Conservation (phyloP, 2,113 vertebrate genomes). For the Oenanthe oenanthe region DNA sequence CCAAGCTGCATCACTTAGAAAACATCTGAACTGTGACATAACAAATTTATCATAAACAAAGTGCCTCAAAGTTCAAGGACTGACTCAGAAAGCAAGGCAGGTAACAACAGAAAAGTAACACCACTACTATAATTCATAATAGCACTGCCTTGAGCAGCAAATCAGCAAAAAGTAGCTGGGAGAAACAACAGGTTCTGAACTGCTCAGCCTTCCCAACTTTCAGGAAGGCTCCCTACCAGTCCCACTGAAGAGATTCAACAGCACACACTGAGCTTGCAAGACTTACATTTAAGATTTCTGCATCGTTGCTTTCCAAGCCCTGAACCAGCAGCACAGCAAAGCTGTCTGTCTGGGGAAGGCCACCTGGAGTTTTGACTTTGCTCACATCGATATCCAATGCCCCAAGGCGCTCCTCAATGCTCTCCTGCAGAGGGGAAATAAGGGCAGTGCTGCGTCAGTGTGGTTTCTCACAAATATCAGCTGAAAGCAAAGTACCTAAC, state of each 20-base stretch:
- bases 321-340: slow-evolving; percentile 91
- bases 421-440: slow-evolving; percentile 75
- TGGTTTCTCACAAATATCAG: not conserved
- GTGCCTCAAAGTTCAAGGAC: not conserved
- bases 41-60: not conserved
- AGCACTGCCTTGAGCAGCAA: not conserved
- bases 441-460: not conserved
- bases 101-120: not conserved
- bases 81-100: not conserved
- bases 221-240: not conserved
- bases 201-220: rapidly evolving
- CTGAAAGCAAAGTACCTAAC: not conserved
- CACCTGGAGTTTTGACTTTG: slow-evolving; percentile 76
- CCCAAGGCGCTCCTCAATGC: slow-evolving; percentile 90
- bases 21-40: not conserved
- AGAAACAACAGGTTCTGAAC: not conserved
- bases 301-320: slow-evolving; percentile 92
- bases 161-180: not conserved
- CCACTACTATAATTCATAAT: not conserved
- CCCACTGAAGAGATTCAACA: not conserved
- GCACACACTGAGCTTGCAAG: not conserved
- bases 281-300: slow-evolving; percentile 90
- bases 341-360: slow-evolving; percentile 86
- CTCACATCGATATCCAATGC: slow-evolving; percentile 83
- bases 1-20: not conserved